Conservation (phyloP, 2,888 invertebrate genomes). For the Fragum fragum region DNA sequence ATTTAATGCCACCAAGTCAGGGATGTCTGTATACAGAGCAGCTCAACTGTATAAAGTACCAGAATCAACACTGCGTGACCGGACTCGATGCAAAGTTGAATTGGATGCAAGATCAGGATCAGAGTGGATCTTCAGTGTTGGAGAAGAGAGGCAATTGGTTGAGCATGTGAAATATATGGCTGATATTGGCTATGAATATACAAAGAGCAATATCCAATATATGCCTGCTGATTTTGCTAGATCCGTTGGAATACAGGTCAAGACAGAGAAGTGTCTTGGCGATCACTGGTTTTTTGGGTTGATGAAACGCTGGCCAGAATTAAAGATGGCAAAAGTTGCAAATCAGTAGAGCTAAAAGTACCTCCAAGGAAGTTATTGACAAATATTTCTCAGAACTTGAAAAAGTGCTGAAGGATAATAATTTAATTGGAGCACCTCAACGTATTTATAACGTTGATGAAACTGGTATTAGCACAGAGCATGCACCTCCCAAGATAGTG, state of each 20-base stretch:
- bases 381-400: constrained; percentile 19
- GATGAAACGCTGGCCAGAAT: constrained; percentile 28
- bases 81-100: no score
- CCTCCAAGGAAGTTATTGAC: constrained; percentile 16
- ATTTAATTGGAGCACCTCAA: not conserved
- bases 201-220: no score
- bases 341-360: constrained; percentile 2
- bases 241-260: constrained; percentile 11
- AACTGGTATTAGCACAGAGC: no score
- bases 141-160: constrained; percentile 29
- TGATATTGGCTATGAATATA: constrained; percentile 36
- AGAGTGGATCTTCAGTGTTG: constrained; percentile 41
- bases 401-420: not conserved
- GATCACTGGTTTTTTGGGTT: constrained; percentile 19
- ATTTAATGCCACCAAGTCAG: constrained; percentile 32
- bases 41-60: no score
- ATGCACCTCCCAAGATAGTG: no score
- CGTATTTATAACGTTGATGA: no score
- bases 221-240: constrained; percentile 37
- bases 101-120: constrained; percentile 37
- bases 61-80: no score
- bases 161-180: constrained; percentile 32
- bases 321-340: constrained; percentile 23
- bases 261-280: constrained; percentile 16
- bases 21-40: constrained; percentile 48